Base-by-base conservation (phyloP, 2,797 vertebrate genomes). In the Pangasius sanitwongsei region DNA sequence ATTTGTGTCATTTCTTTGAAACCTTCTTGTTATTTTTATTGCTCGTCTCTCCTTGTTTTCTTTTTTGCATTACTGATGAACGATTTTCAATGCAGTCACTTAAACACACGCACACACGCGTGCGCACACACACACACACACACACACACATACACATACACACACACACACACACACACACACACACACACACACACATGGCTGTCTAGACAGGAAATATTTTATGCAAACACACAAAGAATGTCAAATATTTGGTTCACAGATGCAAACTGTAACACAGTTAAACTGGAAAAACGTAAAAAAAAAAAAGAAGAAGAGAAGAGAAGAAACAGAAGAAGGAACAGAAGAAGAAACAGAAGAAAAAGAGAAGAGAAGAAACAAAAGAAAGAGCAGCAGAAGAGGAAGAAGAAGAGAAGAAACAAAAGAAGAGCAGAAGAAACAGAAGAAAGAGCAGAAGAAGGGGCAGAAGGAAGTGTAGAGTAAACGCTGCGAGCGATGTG, bases 131-230 rank as follows among this genome's bases (percentile, higher is more conserved):
- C 87, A 78, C 63, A 44, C 61, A 81, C 83, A 57, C 86, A 83
- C 34, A 50, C 75, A 72, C 72, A 87, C 70, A 86, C 70, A 70
- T 31, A 91, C 72, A 50, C 85, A 59, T 82, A 85, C 31, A 86
- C 57, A 37, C 28, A 55, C 61, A 65, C 87, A 78, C 63, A 44
- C 61, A 81, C 83, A 57, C 86, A 83, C 34, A 50, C 75, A 72
- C 72, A 87, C 70, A 86, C 70, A 75, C 37, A 91, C 72, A 50
- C 85, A 59, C 84, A 85, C 31, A 86, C 4, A 37, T 48, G 81
- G 23, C 55, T 12, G 93, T 93, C 93, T 92, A 92, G 92, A 92
- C 93, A 92, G 93, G 87, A 93, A 93, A 87, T 78, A 69, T 63
- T 87, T 85, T 86, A 75, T 67, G 78, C 84, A 91, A 88, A 91